phyloP scores from a whole-genome alignment of 2,888 invertebrate genomes.

The Dynastes tityus region DNA sequence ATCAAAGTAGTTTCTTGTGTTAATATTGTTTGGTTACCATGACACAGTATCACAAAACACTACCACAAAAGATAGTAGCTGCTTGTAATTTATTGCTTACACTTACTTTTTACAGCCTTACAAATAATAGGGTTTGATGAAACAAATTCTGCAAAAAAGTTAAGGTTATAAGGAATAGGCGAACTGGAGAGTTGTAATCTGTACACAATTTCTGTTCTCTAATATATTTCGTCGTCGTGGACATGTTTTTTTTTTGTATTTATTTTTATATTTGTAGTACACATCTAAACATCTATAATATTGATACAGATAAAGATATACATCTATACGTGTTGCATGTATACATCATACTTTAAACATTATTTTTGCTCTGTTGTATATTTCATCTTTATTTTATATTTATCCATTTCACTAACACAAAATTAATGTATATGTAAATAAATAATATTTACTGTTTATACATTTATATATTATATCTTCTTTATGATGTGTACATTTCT shows the following conservation, averaged over 20 bases:
- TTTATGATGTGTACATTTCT: conserved; percentile 17
- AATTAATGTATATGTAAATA: conserved; percentile 12
- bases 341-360: not conserved
- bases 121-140: too few relatives aligned
- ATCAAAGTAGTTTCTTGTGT: too few relatives aligned
- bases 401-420: conserved; percentile 7
- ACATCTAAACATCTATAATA: conserved; percentile 18
- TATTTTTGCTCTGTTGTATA: conserved; percentile 4
- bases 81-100: too few relatives aligned
- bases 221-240: not conserved
- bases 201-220: not conserved
- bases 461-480: conserved; percentile 18
- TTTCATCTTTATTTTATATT: not conserved
- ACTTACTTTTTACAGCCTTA: too few relatives aligned
- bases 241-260: not conserved
- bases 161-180: not conserved
- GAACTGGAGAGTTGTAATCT: not conserved
- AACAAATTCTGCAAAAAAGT: not conserved
- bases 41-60: too few relatives aligned
- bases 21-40: too few relatives aligned
- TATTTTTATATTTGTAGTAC: conserved; percentile 4
- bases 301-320: conserved; percentile 13
- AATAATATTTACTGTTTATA: conserved; percentile 13
- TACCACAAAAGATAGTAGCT: too few relatives aligned
- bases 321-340: conserved; percentile 10